Conservation (phyloP, 2,888 invertebrate genomes). For the Cordilura impudica region DNA sequence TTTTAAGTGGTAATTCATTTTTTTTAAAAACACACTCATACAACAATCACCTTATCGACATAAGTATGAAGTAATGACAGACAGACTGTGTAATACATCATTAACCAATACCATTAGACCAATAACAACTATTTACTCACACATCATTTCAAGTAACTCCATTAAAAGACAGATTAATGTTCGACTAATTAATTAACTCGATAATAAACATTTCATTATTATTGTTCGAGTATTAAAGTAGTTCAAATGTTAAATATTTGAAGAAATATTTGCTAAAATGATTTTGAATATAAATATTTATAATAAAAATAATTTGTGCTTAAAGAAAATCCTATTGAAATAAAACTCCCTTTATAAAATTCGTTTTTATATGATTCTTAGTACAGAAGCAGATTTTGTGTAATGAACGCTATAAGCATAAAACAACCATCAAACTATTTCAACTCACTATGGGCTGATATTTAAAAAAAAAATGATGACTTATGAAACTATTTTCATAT, state of each 20-base stretch:
- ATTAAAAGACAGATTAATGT: background rate
- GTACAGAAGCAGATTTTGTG: background rate
- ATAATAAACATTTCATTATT: background rate
- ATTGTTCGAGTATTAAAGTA: background rate
- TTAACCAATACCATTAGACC: constrained; percentile 3
- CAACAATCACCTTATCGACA: background rate
- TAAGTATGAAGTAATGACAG: no score
- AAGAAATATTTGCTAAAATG: background rate
- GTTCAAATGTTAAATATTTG: background rate
- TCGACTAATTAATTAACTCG: no score
- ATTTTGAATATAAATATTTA: no score
- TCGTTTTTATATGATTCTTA: background rate
- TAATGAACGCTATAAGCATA: background rate
- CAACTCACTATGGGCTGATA: background rate
- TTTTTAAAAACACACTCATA: background rate
- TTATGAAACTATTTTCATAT: no score
- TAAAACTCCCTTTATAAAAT: background rate
- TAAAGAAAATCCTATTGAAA: no score
- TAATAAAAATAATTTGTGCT: no score
- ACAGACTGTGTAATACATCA: constrained; percentile 2
- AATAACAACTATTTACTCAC: background rate
- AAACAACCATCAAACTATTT: background rate
- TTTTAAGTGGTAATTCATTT: background rate
- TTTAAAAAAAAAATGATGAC: background rate
- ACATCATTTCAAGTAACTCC: background rate